Base-by-base conservation (phyloP, 2,888 invertebrate genomes). In the Morpho helenor region DNA sequence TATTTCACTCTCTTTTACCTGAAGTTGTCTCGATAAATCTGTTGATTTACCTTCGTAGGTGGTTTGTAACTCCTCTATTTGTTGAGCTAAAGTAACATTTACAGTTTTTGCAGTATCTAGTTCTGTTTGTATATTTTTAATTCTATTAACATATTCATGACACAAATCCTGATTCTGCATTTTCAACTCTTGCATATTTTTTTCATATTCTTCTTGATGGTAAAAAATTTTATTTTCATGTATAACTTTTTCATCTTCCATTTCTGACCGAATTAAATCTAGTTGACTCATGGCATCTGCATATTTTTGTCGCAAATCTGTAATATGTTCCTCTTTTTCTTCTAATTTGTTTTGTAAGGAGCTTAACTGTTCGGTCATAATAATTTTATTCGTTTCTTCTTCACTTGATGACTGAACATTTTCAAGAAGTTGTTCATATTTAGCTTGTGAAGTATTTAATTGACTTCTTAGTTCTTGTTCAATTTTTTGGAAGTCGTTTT, bases 401-500 rank as follows among this genome's bases (percentile, higher is more conserved):
- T 89, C 88, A 62, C 75, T 87, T 44, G 88, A 84, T 10, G 84
- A 84, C 61, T 90, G 90, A 31, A 90, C 80, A 61, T 75, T 85
- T 66, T 89, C 88, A 41, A 90, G 72, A 64, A 90, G 75, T 62
- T 86, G 84, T 62, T 90, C 90, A 69, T 89, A 90, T 71, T 88
- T 90, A 2, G 74, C 79, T 71, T 92, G 92, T 49, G 91, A 76
- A 64, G 86, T 83, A 66, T 72, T 80, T 41, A 94, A 77, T 77
- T 94, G 92, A 48, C 77, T 77, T 68, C 88, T 80, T 8, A 93
- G 77, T 52, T 87, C 87, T 55, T 81, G 76, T 77, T 93, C 93
- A 6, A 77, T 73, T 64, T 87, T 83, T 61, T 88, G 84, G 70
- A 94, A 94, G 68, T 94, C 94, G 8, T 79, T 83, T 83, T 94